Evolutionary conservation across 2,888 invertebrate species (phyloP).

Genomic region (Unio delphinus): DNA sequence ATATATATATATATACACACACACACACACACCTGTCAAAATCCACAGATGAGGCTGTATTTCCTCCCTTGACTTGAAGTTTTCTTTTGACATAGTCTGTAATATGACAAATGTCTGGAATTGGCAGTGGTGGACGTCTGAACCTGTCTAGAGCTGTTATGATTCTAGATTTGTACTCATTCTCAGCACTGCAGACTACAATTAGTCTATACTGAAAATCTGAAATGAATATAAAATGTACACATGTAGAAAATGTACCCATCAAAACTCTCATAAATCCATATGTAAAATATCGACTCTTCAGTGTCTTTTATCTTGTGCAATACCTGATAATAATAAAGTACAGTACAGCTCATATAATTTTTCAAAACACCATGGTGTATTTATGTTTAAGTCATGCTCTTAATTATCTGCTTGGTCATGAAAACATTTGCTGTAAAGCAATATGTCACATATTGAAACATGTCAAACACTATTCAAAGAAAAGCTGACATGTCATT

Average conservation of each 20-base stretch:
- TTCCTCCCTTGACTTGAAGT: conserved; percentile 9
- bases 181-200: conserved; percentile 56
- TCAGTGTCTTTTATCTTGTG: background rate
- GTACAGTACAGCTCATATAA: background rate
- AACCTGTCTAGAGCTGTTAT: conserved; percentile 44
- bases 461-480: too few species aligned
- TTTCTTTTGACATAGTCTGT: conserved; percentile 14
- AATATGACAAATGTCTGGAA: conserved; percentile 4
- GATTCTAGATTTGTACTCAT: conserved; percentile 56
- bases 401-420: too few species aligned
- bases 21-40: conserved; percentile 24
- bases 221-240: conserved; percentile 5
- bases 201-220: conserved; percentile 44
- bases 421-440: too few species aligned
- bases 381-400: too few species aligned
- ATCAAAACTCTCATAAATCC: too few species aligned
- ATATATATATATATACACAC: background rate
- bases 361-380: background rate
- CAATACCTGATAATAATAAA: background rate
- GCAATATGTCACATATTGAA: too few species aligned
- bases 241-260: too few species aligned
- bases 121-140: conserved; percentile 15
- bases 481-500: too few species aligned
- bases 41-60: conserved; percentile 22
- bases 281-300: too few species aligned